phyloP scores from a whole-genome alignment of 2,797 vertebrate species.

The Fistularia commersonii region DNA sequence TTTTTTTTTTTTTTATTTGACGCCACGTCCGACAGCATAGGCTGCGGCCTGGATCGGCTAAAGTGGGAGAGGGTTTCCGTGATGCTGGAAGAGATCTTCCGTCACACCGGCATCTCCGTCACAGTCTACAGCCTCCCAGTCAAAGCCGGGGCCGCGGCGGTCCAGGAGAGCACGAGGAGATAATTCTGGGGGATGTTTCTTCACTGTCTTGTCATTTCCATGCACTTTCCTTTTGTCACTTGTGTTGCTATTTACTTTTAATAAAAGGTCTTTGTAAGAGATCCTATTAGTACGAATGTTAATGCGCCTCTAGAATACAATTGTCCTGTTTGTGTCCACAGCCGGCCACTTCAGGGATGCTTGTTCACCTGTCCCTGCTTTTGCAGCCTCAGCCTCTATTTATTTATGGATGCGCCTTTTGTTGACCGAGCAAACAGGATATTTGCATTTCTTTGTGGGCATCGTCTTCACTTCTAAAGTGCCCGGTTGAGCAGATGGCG shows the following conservation, averaged over 20 bases:
- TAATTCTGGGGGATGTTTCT: conserved; percentile 13
- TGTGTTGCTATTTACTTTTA: too few species aligned
- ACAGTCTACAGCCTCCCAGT: conserved; percentile 83
- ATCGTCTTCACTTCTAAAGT: conserved; percentile 30
- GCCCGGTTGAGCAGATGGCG: conserved; percentile 39
- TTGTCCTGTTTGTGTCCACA: too few species aligned
- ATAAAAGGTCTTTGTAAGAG: too few species aligned
- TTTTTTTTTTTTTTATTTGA: background rate
- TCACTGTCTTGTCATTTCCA: too few species aligned
- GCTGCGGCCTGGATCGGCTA: conserved; percentile 88
- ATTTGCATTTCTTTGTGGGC: conserved; percentile 29
- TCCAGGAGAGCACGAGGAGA: conserved; percentile 35
- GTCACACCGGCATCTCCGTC: conserved; percentile 78
- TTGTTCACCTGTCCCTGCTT: too few species aligned
- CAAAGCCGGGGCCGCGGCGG: conserved; percentile 44
- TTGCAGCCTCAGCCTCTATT: conserved; percentile 10
- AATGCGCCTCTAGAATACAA: too few species aligned
- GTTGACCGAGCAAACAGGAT: conserved; percentile 38
- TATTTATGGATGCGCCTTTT: conserved; percentile 18
- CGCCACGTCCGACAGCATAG: conserved; percentile 76
- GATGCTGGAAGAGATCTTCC: conserved; percentile 85
- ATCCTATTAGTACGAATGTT: too few species aligned
- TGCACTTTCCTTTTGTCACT: too few species aligned
- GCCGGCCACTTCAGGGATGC: too few species aligned
- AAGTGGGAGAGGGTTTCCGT: conserved; percentile 81